Percentiles rank a stretch among this genome's conserved stretches.
Evolutionary conservation across 2,888 invertebrate genomes (phyloP).

Genomic region (Malthinus seriepunctatus): DNA sequence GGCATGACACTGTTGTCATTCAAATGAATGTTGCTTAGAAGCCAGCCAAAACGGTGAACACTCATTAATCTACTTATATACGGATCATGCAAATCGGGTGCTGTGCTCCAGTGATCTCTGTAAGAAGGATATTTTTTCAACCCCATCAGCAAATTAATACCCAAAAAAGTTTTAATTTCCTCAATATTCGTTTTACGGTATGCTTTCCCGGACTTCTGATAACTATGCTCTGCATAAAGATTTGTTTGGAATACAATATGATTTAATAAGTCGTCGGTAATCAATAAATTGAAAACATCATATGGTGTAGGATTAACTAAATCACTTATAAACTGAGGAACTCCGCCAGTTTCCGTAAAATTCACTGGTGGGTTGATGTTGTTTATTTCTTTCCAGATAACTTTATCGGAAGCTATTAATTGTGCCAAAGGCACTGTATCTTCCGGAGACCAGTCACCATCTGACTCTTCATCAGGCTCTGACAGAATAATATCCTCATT

Average conservation of each 20-base stretch:
- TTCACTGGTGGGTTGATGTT: not conserved
- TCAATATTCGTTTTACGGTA: not conserved
- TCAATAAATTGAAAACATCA: not conserved
- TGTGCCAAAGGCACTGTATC: too few species aligned
- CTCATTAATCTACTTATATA: slow-evolving; percentile 1
- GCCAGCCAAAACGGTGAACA: not conserved
- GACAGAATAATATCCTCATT: not conserved
- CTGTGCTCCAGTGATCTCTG: not conserved
- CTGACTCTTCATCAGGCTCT: too few species aligned
- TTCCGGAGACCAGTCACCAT: too few species aligned
- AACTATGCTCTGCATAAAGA: not conserved
- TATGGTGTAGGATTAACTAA: not conserved
- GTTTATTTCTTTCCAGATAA: too few species aligned
- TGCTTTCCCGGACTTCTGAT: not conserved
- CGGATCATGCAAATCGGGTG: not conserved
- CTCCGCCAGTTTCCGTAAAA: not conserved
- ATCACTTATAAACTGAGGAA: not conserved
- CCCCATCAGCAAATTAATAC: not conserved
- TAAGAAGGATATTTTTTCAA: not conserved
- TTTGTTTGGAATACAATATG: slow-evolving; percentile 1
- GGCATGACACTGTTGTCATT: slow-evolving; percentile 6
- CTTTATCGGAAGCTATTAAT: too few species aligned
- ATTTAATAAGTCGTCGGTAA: not conserved
- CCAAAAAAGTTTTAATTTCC: slow-evolving; percentile 3
- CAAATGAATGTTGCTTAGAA: not conserved